Percentiles rank a stretch among this genome's conserved stretches.
Conservation (phyloP, 2,888 invertebrate genomes). For the Mechanitis messenoides region DNA sequence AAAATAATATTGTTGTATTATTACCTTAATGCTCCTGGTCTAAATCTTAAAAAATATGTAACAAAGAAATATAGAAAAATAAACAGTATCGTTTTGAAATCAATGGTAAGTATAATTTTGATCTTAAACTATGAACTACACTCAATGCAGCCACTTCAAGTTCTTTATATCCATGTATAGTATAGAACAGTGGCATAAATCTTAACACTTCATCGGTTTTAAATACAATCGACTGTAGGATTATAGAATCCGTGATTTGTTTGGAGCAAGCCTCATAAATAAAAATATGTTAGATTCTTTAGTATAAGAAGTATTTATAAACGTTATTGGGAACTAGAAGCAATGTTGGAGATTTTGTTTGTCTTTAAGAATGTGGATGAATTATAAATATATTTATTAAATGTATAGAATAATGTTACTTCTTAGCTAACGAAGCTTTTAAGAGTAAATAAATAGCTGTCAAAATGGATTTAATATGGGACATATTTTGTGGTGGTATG, state of each 20-base stretch:
- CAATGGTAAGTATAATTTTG: too few relatives aligned
- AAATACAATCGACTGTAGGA: constrained; percentile 42
- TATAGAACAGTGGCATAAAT: constrained; percentile 47
- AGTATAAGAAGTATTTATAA: constrained; percentile 59
- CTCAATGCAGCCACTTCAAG: constrained; percentile 28
- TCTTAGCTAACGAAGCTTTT: neutral
- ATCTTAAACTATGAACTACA: neutral
- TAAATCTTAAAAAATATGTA: too few relatives aligned
- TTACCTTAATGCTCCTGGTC: too few relatives aligned
- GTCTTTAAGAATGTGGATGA: constrained; percentile 27
- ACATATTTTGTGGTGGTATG: too few relatives aligned
- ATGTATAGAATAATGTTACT: neutral
- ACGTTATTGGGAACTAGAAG: constrained; percentile 47
- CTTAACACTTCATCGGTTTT: constrained; percentile 55
- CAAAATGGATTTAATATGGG: too few relatives aligned
- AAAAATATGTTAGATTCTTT: constrained; percentile 39
- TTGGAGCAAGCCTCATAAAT: constrained; percentile 55
- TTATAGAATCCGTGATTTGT: constrained; percentile 66
- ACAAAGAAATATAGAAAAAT: too few relatives aligned
- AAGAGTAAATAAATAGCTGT: neutral
- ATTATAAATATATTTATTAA: neutral
- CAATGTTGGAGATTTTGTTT: constrained; percentile 37
- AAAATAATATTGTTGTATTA: too few relatives aligned
- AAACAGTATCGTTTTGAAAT: too few relatives aligned
- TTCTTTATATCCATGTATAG: constrained; percentile 14